Evolutionary conservation across 1,140 invertebrate genomes (phyloP), one percentile per base, ranked within the genome.

Genomic region (Luehdorfia chinensis): DNA sequence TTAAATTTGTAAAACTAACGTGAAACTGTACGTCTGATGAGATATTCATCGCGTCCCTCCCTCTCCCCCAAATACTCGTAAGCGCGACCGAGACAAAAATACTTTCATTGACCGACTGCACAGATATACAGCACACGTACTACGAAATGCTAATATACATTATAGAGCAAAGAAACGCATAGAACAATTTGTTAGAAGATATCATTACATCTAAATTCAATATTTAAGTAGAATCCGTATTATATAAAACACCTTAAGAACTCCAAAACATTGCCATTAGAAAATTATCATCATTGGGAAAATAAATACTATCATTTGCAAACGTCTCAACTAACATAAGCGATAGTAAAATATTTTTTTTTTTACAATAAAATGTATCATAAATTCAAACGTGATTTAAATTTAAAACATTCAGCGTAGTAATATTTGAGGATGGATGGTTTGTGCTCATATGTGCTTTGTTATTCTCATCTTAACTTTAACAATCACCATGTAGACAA

Each of bases 321-420:
- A 84, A 83, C 79, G 65, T 76, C 64, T 78, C 68, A 83, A 84
- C 79, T 83, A 83, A 86, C 78, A 75, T 81, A 81, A 84, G 80
- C 70, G 68, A 81, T 83, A 83, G 68, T 83, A 84, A 81, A 84
- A 83, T 81, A 77, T 79, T 75, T 73, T 71, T 63, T 14, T 69
- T 77, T 78, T 81, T 80, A 77, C 68, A 83, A 84, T 84, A 86
- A 86, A 86, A 83, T 86, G 79, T 84, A 83, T 86, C 70, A 81
- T 86, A 86, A 86, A 86, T 86, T 86, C 75, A 86, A 86, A 84
- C 78, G 78, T 83, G 76, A 83, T 57, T 81, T 72, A 80, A 76
- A 72, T 66, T 70, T 67, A 73, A 74, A 85, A 84, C 72, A 79
- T 80, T 75, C 74, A 77, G 75, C 71, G 63, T 79, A 21, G 30